These are phyloP conservation scores for Drosophila neocordata DNA, from an alignment of 1,140 invertebrate species.

Conservation along the genomic window DNA sequence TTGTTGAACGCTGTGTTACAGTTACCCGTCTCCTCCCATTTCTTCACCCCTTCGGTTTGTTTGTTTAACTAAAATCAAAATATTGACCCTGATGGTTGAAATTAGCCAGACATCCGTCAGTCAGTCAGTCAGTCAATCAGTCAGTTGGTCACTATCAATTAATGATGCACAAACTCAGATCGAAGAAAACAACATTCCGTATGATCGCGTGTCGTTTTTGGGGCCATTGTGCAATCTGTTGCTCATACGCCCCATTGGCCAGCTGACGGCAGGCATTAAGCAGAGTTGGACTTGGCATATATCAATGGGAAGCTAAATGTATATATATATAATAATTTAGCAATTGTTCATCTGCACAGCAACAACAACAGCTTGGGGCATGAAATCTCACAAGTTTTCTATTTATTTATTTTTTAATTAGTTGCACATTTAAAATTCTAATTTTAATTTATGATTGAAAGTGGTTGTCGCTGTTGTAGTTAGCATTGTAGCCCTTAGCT, in stretches of 20 bases:
- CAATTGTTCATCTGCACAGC: slow-evolving; percentile 56
- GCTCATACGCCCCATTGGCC: slow-evolving; percentile 53
- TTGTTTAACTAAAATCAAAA: slow-evolving; percentile 72
- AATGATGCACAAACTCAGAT: slow-evolving; percentile 43
- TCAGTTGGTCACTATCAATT: slow-evolving; percentile 24
- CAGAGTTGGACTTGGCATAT: slow-evolving; percentile 47
- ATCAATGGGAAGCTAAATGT: slow-evolving; percentile 48
- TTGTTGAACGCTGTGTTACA: slow-evolving; percentile 8
- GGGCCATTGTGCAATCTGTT: slow-evolving; percentile 32
- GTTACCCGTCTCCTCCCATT: not conserved
- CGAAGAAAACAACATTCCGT: slow-evolving; percentile 9
- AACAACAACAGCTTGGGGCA: slow-evolving; percentile 45
- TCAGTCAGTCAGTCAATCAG: not conserved
- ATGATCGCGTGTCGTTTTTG: slow-evolving; percentile 31
- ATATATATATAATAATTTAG: slow-evolving; percentile 66
- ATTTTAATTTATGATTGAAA: slow-evolving; percentile 79
- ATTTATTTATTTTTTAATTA: slow-evolving; percentile 57
- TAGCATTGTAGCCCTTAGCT: slow-evolving; percentile 35
- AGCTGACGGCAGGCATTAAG: not conserved
- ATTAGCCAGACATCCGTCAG: too few species aligned
- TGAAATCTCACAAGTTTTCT: slow-evolving; percentile 76
- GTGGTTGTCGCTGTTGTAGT: slow-evolving; percentile 39
- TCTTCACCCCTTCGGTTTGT: slow-evolving; percentile 36
- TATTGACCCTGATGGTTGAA: slow-evolving; percentile 51
- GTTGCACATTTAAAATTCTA: slow-evolving; percentile 75